Evolutionary conservation across 2,797 vertebrate genomes (phyloP).

Genomic region (Helicolenus hilgendorfi): DNA sequence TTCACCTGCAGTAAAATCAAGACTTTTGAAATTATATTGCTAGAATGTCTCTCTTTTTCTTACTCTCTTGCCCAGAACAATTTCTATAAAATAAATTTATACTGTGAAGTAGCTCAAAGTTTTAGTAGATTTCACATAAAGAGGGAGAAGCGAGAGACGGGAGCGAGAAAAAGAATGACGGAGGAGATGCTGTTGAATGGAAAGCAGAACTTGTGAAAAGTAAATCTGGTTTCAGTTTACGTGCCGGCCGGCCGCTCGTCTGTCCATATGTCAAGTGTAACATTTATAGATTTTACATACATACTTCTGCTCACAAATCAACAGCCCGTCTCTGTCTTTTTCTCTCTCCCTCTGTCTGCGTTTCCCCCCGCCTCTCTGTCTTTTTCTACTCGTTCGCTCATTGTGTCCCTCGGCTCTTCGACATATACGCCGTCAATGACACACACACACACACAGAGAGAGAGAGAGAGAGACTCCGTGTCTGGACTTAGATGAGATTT

Average conservation of each 20-base stretch:
- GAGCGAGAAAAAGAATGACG: background rate
- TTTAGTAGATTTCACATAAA: constrained; percentile 60
- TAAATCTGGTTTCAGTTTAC: constrained; percentile 74
- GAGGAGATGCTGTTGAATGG: constrained; percentile 47
- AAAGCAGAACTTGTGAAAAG: constrained; percentile 57
- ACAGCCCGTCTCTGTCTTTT: constrained; percentile 9
- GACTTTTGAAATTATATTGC: constrained; percentile 39
- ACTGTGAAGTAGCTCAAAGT: constrained; percentile 31
- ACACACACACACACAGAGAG: background rate
- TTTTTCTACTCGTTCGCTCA: constrained; percentile 8
- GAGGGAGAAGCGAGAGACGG: background rate
- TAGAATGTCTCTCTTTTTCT: background rate
- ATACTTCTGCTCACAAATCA: constrained; percentile 62
- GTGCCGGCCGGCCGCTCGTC: constrained; percentile 32
- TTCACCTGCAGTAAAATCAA: constrained; percentile 57
- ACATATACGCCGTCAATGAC: background rate
- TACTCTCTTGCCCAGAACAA: constrained; percentile 5
- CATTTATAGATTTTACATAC: constrained; percentile 71
- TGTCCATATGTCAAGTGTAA: constrained; percentile 53
- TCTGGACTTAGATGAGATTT: constrained; percentile 69
- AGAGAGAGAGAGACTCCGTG: constrained; percentile 13
- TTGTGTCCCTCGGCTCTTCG: constrained; percentile 20
- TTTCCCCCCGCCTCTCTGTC: constrained; percentile 5
- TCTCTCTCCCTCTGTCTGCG: background rate
- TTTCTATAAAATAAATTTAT: constrained; percentile 61